A percentile compares a stretch with the other conserved stretches of the same genome.
Evolutionary conservation across 2,888 invertebrate species (phyloP).

Genomic region (Tenthredo mesomela): DNA sequence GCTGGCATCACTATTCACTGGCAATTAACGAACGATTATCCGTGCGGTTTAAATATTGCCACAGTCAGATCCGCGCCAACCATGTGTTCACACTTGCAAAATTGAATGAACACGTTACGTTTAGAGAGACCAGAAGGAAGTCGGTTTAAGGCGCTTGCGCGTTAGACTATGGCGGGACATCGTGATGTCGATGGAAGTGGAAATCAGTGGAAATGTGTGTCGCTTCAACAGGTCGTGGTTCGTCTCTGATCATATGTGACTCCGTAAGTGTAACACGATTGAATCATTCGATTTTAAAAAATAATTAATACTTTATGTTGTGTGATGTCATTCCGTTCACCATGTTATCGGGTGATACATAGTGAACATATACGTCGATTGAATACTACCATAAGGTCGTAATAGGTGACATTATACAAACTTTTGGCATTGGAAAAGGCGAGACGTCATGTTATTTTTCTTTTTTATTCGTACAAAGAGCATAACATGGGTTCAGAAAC

Average conservation of each 20-base stretch:
- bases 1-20: neutral
- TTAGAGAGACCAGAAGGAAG: conserved; percentile 16
- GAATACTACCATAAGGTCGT: neutral
- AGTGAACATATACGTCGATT: neutral
- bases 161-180: neutral
- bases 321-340: neutral
- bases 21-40: neutral
- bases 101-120: conserved; percentile 36
- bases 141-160: conserved; percentile 16
- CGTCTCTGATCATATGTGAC: neutral
- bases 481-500: too few species aligned
- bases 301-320: neutral
- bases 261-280: neutral
- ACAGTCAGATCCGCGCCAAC: neutral
- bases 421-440: too few species aligned
- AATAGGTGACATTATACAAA: too few species aligned
- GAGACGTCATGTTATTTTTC: too few species aligned
- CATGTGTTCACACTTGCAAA: conserved; percentile 28
- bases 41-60: neutral
- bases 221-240: conserved; percentile 13
- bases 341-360: neutral
- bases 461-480: too few species aligned
- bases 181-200: conserved; percentile 19
- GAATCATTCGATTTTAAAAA: neutral
- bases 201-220: conserved; percentile 7